Evolutionary conservation across 2,113 vertebrate species (phyloP).

Genomic region (Hippopotamus amphibius): DNA sequence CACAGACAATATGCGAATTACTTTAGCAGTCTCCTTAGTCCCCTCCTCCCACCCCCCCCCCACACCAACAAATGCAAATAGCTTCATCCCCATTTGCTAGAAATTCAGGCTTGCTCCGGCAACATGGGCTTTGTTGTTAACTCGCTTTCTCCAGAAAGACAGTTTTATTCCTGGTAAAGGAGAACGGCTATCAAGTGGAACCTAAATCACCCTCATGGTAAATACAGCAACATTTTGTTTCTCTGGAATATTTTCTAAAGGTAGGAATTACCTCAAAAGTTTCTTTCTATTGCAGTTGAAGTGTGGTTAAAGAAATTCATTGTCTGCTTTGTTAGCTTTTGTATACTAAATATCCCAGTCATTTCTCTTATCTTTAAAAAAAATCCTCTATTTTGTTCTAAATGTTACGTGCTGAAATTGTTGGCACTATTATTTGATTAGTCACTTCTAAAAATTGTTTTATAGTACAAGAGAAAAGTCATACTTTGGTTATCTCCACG

Average conservation of each 20-base stretch:
- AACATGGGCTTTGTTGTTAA: conserved; percentile 89
- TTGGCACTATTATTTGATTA: conserved; percentile 63
- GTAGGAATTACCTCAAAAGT: conserved; percentile 81
- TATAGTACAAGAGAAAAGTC: conserved; percentile 38
- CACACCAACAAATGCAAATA: conserved; percentile 89
- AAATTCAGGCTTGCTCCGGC: conserved; percentile 80
- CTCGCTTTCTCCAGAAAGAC: conserved; percentile 76
- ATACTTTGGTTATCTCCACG: conserved; percentile 54
- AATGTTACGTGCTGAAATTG: conserved; percentile 69
- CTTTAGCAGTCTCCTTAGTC: conserved; percentile 85
- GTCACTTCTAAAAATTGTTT: conserved; percentile 55
- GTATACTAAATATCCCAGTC: conserved; percentile 57
- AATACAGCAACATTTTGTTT: conserved; percentile 72
- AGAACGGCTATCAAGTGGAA: conserved; percentile 80
- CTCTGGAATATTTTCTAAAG: conserved; percentile 81
- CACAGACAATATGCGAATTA: conserved; percentile 89
- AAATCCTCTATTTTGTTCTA: conserved; percentile 34
- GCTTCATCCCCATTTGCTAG: conserved; percentile 87
- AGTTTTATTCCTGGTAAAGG: conserved; percentile 82
- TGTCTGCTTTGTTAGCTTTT: conserved; percentile 82
- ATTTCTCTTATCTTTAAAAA: conserved; percentile 54
- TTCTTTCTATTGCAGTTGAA: conserved; percentile 72
- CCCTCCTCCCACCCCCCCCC: conserved; percentile 64
- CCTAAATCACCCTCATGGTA: conserved; percentile 75
- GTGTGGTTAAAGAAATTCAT: conserved; percentile 70